A percentile compares a stretch with the other conserved stretches of the same genome.
Conservation (phyloP, 2,797 vertebrate species). For the Dromococcyx pavoninus region DNA sequence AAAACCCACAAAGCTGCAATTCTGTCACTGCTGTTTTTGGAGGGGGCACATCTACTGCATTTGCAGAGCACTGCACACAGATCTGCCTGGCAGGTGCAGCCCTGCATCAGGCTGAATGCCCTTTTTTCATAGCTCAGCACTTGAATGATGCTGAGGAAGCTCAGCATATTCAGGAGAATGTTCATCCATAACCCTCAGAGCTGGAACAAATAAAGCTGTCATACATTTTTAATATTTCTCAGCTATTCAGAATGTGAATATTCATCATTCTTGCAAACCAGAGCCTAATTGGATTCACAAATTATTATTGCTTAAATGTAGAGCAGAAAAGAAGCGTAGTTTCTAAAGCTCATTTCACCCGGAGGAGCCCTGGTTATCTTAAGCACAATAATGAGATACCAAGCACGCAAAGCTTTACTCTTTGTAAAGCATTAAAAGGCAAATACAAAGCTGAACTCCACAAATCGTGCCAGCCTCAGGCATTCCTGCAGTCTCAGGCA, state of each 20-base stretch:
- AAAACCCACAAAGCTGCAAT: background rate
- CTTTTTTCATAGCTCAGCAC: background rate
- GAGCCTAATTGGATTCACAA: constrained; percentile 37
- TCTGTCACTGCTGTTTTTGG: background rate
- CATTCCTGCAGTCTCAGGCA: background rate
- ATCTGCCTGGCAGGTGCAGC: background rate
- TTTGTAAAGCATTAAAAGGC: background rate
- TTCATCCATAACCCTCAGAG: background rate
- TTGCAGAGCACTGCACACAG: background rate
- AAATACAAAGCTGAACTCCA: background rate
- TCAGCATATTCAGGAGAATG: background rate
- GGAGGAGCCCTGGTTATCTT: background rate
- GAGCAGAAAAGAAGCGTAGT: background rate
- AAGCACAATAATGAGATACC: fast-evolving
- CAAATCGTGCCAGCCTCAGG: background rate
- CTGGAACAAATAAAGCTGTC: constrained; percentile 30
- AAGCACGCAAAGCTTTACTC: fast-evolving
- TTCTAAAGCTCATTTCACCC: background rate
- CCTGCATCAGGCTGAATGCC: background rate
- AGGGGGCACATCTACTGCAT: fast-evolving
- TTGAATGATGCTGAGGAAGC: background rate
- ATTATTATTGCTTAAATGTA: constrained; percentile 3
- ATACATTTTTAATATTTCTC: constrained; percentile 32
- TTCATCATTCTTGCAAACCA: constrained; percentile 48
- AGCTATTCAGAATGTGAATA: constrained; percentile 42